Conservation (phyloP, 2,113 vertebrate genomes). For the Myrmecobius fasciatus region DNA sequence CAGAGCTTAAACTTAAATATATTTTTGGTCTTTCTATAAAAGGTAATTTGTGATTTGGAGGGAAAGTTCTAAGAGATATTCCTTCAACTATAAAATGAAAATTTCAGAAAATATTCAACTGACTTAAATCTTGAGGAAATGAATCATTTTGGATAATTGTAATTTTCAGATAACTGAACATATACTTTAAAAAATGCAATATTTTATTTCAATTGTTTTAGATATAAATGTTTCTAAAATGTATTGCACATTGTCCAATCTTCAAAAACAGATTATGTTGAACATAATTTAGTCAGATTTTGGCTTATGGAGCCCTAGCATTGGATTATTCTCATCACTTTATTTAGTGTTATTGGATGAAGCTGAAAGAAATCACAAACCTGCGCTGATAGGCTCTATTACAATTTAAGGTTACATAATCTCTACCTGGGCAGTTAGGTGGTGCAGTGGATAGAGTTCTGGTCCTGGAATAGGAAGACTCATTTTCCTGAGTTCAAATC, state of each 20-base stretch:
- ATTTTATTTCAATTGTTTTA: slow-evolving; percentile 27
- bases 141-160: not conserved
- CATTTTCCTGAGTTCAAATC: too few relatives aligned
- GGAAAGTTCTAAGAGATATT: slow-evolving; percentile 6
- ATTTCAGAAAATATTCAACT: not conserved
- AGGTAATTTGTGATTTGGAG: not conserved
- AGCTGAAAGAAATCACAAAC: too few relatives aligned
- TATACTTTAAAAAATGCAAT: slow-evolving; percentile 7
- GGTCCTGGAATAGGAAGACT: too few relatives aligned
- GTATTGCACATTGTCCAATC: not conserved
- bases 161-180: not conserved
- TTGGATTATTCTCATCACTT: too few relatives aligned
- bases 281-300: too few relatives aligned
- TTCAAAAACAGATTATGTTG: not conserved
- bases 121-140: not conserved
- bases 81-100: slow-evolving; percentile 25
- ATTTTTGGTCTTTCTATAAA: not conserved
- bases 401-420: too few relatives aligned
- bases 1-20: not conserved
- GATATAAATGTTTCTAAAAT: not conserved
- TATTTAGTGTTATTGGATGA: too few relatives aligned
- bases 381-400: too few relatives aligned
- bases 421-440: too few relatives aligned
- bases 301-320: too few relatives aligned
- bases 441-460: too few relatives aligned